Evolutionary conservation across 2,888 invertebrate species (phyloP), one percentile per base, ranked within the genome.

Genomic region (Amphipyra tragopoginis): DNA sequence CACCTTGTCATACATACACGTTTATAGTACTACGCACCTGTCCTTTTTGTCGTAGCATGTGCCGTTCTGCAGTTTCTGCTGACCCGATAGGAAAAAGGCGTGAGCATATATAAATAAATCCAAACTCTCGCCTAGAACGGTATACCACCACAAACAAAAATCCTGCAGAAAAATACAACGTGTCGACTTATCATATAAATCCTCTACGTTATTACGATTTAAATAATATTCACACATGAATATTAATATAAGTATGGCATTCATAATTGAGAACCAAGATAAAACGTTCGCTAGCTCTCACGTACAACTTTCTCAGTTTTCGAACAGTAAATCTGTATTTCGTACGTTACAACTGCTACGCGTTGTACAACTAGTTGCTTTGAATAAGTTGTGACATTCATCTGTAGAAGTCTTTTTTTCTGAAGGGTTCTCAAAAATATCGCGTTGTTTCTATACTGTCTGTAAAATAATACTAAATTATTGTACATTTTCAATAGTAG

Each of bases 221-320:
- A 40, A 57, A 57, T 58, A 52, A 67, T 59, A 67, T 64, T 59
- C 56, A 47, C 55, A 58, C 61, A 74, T 72, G 53, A 68, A 74
- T 74, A 74, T 72, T 72, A 76, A 76, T 72, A 38, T 56, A 26
- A 51, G 51, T 38, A 58, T 15, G 39, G 44, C 54, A 65, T 74
- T 76, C 38, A 64, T 74, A 63, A 63, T 63, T 63, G 51, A 75
- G 72, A 40, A 33, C 54, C 47, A 39, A 54, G 72, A 72, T 72
- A 75, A 67, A 76, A 67, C 50, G 60, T 61, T 65, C 45, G 39
- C 45, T 51, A 26, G 43, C 60, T 50, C 21, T 1, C 21, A 52
- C 60, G 54, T 52, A 56, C 45, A 72, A 73, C 51, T 73, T 62
- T 71, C 50, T 36, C 42, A 52, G 44, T 48, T 56, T 50, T 49